These are phyloP conservation scores for Pao palembangensis DNA, from an alignment of 2,113 vertebrate genomes.

Conservation along the genomic window DNA sequence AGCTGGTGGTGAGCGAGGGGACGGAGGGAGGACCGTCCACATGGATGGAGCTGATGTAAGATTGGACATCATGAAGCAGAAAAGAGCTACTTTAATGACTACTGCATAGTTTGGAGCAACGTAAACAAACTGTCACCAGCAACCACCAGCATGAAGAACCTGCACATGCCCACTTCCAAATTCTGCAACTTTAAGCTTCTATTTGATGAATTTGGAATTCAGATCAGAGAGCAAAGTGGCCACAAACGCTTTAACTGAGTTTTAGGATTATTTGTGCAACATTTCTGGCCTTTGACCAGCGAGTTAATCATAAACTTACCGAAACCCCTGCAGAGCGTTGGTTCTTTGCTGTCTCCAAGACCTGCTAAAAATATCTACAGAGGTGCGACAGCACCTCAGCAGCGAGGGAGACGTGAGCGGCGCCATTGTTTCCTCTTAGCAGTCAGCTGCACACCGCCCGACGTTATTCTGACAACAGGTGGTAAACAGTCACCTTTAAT, in stretches of 20 bases:
- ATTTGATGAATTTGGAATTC: no score
- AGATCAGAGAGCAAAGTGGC: no score
- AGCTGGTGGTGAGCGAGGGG: conserved; percentile 76
- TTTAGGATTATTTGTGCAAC: no score
- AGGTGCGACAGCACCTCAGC: conserved; percentile 8
- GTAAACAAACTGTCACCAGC: no score
- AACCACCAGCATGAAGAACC: no score
- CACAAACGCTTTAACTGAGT: no score
- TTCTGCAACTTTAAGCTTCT: no score
- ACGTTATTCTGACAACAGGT: not conserved
- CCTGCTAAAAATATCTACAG: not conserved
- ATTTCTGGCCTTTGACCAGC: no score
- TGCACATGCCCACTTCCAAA: no score
- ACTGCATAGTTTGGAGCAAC: no score
- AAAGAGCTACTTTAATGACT: not conserved
- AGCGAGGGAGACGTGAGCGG: conserved; percentile 1
- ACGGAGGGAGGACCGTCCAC: conserved; percentile 52
- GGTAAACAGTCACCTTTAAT: not conserved
- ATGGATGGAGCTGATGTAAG: conserved; percentile 68
- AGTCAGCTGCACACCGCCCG: not conserved
- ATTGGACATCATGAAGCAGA: not conserved
- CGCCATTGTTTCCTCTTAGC: conserved; percentile 23
- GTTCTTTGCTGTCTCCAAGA: conserved; percentile 17
- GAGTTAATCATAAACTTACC: conserved; percentile 27
- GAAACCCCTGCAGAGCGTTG: conserved; percentile 11